phyloP scores from a whole-genome alignment of 2,113 vertebrate genomes.

The Python bivittatus region DNA sequence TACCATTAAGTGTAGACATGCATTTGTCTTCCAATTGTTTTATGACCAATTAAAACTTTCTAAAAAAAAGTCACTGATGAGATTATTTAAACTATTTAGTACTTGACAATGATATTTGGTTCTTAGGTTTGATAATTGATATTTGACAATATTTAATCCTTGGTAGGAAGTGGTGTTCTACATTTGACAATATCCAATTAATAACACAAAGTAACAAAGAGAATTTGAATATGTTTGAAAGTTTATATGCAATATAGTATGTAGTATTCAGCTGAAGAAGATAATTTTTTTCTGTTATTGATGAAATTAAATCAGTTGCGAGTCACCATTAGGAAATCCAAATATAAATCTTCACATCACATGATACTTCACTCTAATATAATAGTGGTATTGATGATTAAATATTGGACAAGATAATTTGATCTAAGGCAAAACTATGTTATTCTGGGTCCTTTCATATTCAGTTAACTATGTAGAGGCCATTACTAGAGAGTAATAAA shows the following conservation, averaged over 20 bases:
- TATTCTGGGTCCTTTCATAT: neutral
- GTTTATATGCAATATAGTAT: neutral
- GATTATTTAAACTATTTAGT: neutral
- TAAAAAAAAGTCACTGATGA: neutral
- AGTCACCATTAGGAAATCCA: neutral
- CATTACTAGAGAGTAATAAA: neutral
- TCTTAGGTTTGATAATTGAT: neutral
- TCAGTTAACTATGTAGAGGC: neutral
- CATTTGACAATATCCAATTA: neutral
- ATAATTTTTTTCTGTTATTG: neutral
- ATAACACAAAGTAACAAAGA: neutral
- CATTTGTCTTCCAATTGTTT: neutral
- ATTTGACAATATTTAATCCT: neutral
- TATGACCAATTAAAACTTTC: neutral
- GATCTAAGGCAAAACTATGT: neutral
- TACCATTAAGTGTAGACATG: neutral
- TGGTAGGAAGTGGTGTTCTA: neutral
- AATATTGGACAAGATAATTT: neutral
- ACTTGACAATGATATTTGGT: neutral
- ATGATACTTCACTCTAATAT: neutral
- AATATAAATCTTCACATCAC: neutral
- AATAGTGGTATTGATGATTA: neutral
- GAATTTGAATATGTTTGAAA: neutral
- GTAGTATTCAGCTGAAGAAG: neutral
- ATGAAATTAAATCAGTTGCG: neutral